Evolutionary conservation across 2,113 vertebrate genomes (phyloP).

Genomic region (Chaenocephalus aceratus): DNA sequence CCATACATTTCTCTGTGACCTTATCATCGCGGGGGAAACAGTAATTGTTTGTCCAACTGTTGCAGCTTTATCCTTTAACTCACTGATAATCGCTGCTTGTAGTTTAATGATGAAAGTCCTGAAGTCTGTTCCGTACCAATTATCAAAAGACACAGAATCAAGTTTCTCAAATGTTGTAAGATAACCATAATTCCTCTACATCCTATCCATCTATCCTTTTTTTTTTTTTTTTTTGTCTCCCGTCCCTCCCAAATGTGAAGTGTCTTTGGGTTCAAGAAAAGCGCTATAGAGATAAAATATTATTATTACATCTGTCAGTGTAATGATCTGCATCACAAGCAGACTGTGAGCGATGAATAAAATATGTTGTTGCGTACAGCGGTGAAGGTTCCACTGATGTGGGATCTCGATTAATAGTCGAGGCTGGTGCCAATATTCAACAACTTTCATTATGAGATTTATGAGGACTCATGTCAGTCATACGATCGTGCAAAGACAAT

Average conservation of each 20-base stretch:
- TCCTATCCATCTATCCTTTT: too few species aligned
- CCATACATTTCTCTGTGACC: background rate
- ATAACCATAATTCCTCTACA: background rate
- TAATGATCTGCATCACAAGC: background rate
- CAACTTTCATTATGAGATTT: constrained; percentile 3
- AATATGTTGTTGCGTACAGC: background rate
- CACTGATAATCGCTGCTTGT: background rate
- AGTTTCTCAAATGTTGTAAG: background rate
- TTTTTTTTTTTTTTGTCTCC: too few species aligned
- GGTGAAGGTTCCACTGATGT: background rate
- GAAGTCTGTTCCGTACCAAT: too few species aligned
- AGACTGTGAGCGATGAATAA: constrained; percentile 23
- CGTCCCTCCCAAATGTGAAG: too few species aligned
- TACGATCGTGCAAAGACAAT: background rate
- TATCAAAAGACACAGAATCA: background rate
- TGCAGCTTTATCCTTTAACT: background rate
- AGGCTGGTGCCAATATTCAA: background rate
- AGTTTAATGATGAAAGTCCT: background rate
- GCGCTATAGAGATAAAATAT: too few species aligned
- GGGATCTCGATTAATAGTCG: constrained; percentile 15
- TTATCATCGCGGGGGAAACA: background rate
- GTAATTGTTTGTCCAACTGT: background rate
- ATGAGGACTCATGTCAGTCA: background rate
- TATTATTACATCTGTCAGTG: too few species aligned
- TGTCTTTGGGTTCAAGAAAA: too few species aligned